Percentiles rank a stretch among this genome's conserved stretches.
Evolutionary conservation across 2,113 vertebrate species (phyloP).

Genomic region (Camelus dromedarius): DNA sequence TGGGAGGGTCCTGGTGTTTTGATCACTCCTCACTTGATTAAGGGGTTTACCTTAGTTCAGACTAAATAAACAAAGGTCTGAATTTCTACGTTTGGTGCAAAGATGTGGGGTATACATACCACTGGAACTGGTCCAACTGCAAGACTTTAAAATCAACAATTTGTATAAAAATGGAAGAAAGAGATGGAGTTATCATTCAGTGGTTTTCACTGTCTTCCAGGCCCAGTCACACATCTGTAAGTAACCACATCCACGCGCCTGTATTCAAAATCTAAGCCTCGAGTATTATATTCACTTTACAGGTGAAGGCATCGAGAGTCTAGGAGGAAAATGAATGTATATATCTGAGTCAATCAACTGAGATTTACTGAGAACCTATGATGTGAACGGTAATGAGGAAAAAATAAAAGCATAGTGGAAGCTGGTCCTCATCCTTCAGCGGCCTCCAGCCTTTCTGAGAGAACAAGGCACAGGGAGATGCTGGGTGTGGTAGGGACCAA

Average conservation of each 20-base stretch:
- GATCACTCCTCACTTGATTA: background rate
- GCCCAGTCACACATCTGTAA: background rate
- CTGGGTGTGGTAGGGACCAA: background rate
- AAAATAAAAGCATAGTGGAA: background rate
- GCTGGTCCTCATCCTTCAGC: background rate
- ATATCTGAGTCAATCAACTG: background rate
- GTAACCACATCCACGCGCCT: background rate
- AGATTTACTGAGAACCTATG: background rate
- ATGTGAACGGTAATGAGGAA: background rate
- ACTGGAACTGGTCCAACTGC: background rate
- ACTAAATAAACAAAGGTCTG: constrained; percentile 27
- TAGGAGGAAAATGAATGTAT: background rate
- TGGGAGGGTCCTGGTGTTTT: background rate
- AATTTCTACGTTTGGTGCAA: background rate
- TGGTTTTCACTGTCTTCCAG: background rate
- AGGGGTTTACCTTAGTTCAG: background rate
- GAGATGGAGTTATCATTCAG: background rate
- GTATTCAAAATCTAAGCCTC: background rate
- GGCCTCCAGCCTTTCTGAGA: background rate
- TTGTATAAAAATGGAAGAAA: background rate
- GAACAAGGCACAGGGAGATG: background rate
- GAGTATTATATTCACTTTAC: background rate
- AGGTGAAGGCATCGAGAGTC: background rate
- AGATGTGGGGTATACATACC: background rate
- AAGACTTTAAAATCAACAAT: constrained; percentile 33